A percentile compares a stretch with the other conserved stretches of the same genome.
phyloP scores from a whole-genome alignment of 2,888 invertebrate genomes.

The Portevinia maculata region DNA sequence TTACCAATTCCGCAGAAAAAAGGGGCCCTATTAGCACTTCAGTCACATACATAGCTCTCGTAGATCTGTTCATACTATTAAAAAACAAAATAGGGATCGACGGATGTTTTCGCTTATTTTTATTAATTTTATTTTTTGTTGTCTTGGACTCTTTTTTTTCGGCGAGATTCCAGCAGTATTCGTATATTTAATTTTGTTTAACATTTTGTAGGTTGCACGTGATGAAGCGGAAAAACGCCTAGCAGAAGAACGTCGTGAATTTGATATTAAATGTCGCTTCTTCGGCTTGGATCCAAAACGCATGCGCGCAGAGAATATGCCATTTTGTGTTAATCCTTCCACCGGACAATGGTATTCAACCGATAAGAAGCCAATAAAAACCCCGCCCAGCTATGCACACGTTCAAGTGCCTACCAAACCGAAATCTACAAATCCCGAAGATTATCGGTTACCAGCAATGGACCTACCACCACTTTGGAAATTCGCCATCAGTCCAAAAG shows the following conservation, averaged over 20 bases:
- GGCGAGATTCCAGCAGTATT: too few species aligned
- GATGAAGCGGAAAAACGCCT: slow-evolving; percentile 81
- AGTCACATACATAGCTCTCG: too few species aligned
- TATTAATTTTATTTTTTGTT: too few species aligned
- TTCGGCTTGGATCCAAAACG: slow-evolving; percentile 80
- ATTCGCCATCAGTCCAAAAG: slow-evolving; percentile 90
- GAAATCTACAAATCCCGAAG: slow-evolving; percentile 78
- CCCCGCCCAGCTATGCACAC: slow-evolving; percentile 80
- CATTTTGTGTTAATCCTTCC: slow-evolving; percentile 80
- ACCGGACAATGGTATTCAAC: slow-evolving; percentile 82
- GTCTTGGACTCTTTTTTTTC: too few species aligned
- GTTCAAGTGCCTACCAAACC: slow-evolving; percentile 77
- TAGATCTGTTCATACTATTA: too few species aligned
- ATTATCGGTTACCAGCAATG: slow-evolving; percentile 83
- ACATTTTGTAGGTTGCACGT: slow-evolving; percentile 79
- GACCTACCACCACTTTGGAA: slow-evolving; percentile 95
- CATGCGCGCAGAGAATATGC: slow-evolving; percentile 79
- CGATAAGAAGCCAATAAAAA: slow-evolving; percentile 78
- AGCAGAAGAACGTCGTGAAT: slow-evolving; percentile 80
- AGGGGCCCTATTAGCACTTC: too few species aligned
- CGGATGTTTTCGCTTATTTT: too few species aligned
- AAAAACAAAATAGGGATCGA: too few species aligned
- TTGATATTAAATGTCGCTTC: slow-evolving; percentile 81
- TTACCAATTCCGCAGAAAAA: too few species aligned
- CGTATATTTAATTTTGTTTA: slow-evolving; percentile 1